These are phyloP conservation scores for Rachycentron canadum DNA, from an alignment of 2,797 vertebrate species.

Conservation along the genomic window DNA sequence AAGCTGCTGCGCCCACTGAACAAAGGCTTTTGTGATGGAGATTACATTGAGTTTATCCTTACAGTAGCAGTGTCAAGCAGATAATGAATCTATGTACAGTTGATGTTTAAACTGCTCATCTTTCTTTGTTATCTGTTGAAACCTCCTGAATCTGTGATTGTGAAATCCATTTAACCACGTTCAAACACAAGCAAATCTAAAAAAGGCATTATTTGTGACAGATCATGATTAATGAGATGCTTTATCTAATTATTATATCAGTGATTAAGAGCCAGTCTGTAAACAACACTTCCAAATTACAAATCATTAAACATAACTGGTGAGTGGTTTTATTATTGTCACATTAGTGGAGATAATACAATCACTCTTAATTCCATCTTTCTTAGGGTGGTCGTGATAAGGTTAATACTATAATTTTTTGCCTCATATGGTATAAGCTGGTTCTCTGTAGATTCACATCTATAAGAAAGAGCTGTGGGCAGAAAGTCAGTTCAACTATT, in stretches of 20 bases:
- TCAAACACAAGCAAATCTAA: neutral
- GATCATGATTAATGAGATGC: constrained; percentile 44
- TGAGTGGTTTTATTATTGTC: constrained; percentile 74
- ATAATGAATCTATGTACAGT: constrained; percentile 23
- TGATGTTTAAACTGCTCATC: constrained; percentile 20
- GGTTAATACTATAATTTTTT: constrained; percentile 69
- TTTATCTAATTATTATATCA: constrained; percentile 54
- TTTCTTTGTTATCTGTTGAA: neutral
- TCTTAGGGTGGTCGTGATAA: constrained; percentile 74
- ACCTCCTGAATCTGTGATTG: neutral
- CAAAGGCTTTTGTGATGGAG: constrained; percentile 77
- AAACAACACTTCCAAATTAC: constrained; percentile 57
- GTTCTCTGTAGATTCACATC: constrained; percentile 30
- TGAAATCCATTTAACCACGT: neutral
- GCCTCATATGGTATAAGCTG: constrained; percentile 45
- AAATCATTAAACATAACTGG: constrained; percentile 67
- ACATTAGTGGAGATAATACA: constrained; percentile 63
- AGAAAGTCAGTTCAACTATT: neutral
- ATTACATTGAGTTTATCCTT: constrained; percentile 53
- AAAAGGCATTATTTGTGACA: constrained; percentile 12
- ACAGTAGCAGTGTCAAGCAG: constrained; percentile 32
- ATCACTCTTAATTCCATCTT: constrained; percentile 79
- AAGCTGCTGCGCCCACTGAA: constrained; percentile 73
- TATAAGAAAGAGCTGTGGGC: constrained; percentile 18
- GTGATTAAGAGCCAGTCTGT: constrained; percentile 47